Percentiles rank a stretch among this genome's conserved stretches.
Evolutionary conservation across 2,888 invertebrate genomes (phyloP).

Genomic region (Cosmia pyralina): DNA sequence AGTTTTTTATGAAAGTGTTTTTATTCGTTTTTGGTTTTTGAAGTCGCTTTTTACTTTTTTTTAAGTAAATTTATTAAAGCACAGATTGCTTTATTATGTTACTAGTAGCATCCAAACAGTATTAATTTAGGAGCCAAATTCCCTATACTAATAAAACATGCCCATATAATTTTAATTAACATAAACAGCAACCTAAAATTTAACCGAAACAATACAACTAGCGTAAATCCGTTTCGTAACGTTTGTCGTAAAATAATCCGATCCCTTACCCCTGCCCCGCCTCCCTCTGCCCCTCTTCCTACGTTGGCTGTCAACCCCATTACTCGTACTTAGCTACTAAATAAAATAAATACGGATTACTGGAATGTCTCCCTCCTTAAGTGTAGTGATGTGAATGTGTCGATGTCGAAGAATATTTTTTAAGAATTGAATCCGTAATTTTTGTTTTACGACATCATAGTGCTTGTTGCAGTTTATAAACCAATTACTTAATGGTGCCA

Average conservation of each 20-base stretch:
- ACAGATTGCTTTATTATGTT: background rate
- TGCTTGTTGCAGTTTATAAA: background rate
- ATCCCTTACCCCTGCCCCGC: constrained; percentile 55
- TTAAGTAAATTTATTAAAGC: no score
- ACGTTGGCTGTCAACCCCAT: constrained; percentile 70
- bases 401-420: constrained; percentile 42
- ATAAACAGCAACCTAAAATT: constrained; percentile 44
- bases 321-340: constrained; percentile 79
- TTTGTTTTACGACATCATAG: background rate
- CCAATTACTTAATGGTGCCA: background rate
- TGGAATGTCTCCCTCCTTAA: constrained; percentile 74
- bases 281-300: constrained; percentile 51
- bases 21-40: no score
- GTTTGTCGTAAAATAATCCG: constrained; percentile 73
- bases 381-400: constrained; percentile 53
- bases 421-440: background rate
- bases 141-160: constrained; percentile 8
- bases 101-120: background rate
- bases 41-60: no score
- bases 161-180: constrained; percentile 58
- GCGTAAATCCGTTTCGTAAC: constrained; percentile 63
- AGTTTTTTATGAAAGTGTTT: no score
- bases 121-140: constrained; percentile 4
- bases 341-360: constrained; percentile 81
- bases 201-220: constrained; percentile 60